Percentiles rank a stretch among this genome's conserved stretches.
Conservation (phyloP, 2,113 vertebrate genomes). For the Scortum barcoo region DNA sequence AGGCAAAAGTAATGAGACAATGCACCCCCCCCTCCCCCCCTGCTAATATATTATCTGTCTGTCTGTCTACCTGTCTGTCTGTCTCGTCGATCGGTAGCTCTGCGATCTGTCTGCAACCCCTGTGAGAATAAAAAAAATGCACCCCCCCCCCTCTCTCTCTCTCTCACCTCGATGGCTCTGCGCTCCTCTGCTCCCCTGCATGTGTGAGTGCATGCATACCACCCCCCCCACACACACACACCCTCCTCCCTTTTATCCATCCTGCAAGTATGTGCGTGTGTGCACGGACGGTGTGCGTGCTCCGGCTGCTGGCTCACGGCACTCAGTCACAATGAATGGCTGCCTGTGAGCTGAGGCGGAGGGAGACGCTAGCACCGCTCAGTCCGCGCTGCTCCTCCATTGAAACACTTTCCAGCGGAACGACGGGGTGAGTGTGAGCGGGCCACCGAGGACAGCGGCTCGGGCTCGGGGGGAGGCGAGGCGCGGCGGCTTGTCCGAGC, state of each 20-base stretch:
- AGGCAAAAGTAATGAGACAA: background rate
- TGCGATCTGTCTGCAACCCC: slow-evolving; percentile 77
- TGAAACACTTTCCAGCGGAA: slow-evolving; percentile 67
- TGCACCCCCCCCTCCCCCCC: background rate
- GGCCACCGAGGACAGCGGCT: slow-evolving; percentile 53
- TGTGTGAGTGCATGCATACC: slow-evolving; percentile 35
- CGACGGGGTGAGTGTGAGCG: slow-evolving; percentile 78
- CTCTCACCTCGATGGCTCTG: slow-evolving; percentile 87
- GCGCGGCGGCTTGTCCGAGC: slow-evolving; percentile 27
- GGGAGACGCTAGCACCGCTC: slow-evolving; percentile 72
- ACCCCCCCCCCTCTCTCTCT: slow-evolving; percentile 54
- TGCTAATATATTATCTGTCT: too few species aligned
- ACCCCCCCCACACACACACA: too few species aligned
- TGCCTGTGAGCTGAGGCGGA: slow-evolving; percentile 86
- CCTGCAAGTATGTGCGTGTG: slow-evolving; percentile 32
- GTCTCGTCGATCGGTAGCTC: slow-evolving; percentile 76
- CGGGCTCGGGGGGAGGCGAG: slow-evolving; percentile 26
- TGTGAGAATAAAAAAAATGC: slow-evolving; percentile 57
- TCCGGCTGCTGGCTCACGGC: slow-evolving; percentile 31
- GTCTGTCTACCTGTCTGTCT: slow-evolving; percentile 18
- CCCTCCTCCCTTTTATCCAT: too few species aligned
- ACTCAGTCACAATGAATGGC: slow-evolving; percentile 89
- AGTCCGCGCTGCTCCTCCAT: slow-evolving; percentile 67
- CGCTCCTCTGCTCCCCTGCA: slow-evolving; percentile 80
- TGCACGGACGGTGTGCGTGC: slow-evolving; percentile 41